Evolutionary conservation across 1,140 invertebrate genomes (phyloP), one percentile per base, ranked within the genome.

Genomic region (Euwallacea similis): DNA sequence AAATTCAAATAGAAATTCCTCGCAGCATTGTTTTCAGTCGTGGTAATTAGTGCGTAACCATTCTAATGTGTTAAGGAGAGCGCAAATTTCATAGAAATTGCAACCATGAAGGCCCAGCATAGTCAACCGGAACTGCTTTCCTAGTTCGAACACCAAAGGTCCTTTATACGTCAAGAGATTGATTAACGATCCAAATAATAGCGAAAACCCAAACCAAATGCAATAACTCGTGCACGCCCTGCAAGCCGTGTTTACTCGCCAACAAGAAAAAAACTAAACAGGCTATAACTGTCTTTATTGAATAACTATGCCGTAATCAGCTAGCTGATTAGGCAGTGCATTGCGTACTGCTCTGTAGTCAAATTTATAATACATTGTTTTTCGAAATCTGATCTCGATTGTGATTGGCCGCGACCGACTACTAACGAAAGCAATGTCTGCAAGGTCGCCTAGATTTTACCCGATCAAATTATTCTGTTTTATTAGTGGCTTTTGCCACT

Each of bases 351-450:
- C 43, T 64, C 53, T 42, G 70, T 72, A 72, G 70, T 66, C 70
- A 72, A 72, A 72, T 66, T 72, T 72, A 72, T 72, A 72, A 60
- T 66, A 72, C 70, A 72, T 72, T 72, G 70, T 72, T 72, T 70
- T 72, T 72, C 63, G 70, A 72, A 72, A 72, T 72, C 63, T 44
- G 70, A 72, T 72, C 50, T 44, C 46, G 46, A 66, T 62, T 65
- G 71, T 68, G 71, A 72, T 72, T 72, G 65, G 65, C 42, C 71
- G 50, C 65, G 41, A 64, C 47, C 58, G 54, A 60, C 42, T 42
- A 47, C 69, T 72, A 72, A 72, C 71, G 71, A 72, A 72, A 72
- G 58, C 58, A 65, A 62, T 67, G 71, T 63, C 65, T 59, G 46
- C 71, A 72, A 72, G 71, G 71, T 67, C 65, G 71, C 64, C 71